These are phyloP conservation scores for Drosophila neocordata DNA, from an alignment of 1,140 invertebrate genomes.

Conservation along the genomic window DNA sequence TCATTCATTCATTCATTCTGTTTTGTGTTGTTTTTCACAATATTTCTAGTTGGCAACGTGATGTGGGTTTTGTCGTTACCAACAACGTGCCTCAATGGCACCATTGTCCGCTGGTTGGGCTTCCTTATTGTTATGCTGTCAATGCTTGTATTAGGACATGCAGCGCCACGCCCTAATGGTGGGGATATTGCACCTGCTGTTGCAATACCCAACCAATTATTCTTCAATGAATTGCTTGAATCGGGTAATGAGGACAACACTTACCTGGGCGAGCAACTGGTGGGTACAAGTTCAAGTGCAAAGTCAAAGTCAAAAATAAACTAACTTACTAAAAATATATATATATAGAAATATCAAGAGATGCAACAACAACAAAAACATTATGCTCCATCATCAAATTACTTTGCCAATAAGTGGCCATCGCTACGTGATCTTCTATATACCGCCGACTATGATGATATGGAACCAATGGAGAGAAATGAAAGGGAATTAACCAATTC, in stretches of 20 bases:
- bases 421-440: slow-evolving; percentile 63
- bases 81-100: slow-evolving; percentile 37
- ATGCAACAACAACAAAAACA: slow-evolving; percentile 41
- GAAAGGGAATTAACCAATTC: slow-evolving; percentile 41
- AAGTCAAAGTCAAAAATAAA: not conserved
- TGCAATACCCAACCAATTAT: slow-evolving; percentile 48
- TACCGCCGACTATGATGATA: slow-evolving; percentile 62
- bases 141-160: slow-evolving; percentile 55
- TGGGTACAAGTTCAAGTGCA: slow-evolving; percentile 28
- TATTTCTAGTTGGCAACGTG: slow-evolving; percentile 45
- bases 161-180: slow-evolving; percentile 40
- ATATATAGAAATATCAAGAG: slow-evolving; percentile 35
- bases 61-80: slow-evolving; percentile 38
- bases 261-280: slow-evolving; percentile 55
- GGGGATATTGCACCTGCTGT: not conserved
- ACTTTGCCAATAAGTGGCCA: slow-evolving; percentile 66
- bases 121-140: slow-evolving; percentile 69
- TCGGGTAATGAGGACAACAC: slow-evolving; percentile 55
- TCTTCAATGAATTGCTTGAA: slow-evolving; percentile 58
- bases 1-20: not conserved
- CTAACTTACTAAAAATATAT: not conserved
- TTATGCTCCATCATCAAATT: slow-evolving; percentile 24
- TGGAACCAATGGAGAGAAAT: slow-evolving; percentile 40
- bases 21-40: slow-evolving; percentile 21
- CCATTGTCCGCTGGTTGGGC: slow-evolving; percentile 56